Evolutionary conservation across 1,140 invertebrate genomes (phyloP).

Genomic region (Drosophila virilis): DNA sequence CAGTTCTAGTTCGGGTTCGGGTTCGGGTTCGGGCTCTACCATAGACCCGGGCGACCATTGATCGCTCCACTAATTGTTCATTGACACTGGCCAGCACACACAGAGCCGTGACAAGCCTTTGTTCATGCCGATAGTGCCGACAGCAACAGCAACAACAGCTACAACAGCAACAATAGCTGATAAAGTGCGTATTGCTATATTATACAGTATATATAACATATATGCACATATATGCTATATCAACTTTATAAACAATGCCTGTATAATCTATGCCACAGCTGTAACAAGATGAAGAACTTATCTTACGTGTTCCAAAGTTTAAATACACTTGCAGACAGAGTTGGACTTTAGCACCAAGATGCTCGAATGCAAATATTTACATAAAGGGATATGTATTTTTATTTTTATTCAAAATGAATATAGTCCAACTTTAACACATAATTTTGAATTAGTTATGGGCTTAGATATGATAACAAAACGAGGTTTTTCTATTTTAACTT

Average conservation of each 20-base stretch:
- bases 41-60: constrained; percentile 68
- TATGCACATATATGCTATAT: constrained; percentile 11
- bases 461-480: too few species aligned
- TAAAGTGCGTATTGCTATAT: constrained; percentile 37
- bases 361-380: not conserved
- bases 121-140: constrained; percentile 70
- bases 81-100: constrained; percentile 46
- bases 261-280: constrained; percentile 3
- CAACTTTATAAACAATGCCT: constrained; percentile 26
- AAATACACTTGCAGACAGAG: not conserved
- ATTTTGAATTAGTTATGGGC: too few species aligned
- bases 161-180: constrained; percentile 40
- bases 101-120: constrained; percentile 51
- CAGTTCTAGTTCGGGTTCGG: too few species aligned
- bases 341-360: constrained; percentile 8
- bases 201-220: not conserved
- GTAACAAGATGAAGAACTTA: constrained; percentile 3
- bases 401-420: too few species aligned
- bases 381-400: not conserved
- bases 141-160: constrained; percentile 28
- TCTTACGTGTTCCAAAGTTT: constrained; percentile 8
- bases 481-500: too few species aligned
- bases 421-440: too few species aligned
- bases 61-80: constrained; percentile 80
- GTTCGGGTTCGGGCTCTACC: not conserved